Base-by-base conservation (phyloP, 1,140 invertebrate genomes). In the Solenopsis fugax region DNA sequence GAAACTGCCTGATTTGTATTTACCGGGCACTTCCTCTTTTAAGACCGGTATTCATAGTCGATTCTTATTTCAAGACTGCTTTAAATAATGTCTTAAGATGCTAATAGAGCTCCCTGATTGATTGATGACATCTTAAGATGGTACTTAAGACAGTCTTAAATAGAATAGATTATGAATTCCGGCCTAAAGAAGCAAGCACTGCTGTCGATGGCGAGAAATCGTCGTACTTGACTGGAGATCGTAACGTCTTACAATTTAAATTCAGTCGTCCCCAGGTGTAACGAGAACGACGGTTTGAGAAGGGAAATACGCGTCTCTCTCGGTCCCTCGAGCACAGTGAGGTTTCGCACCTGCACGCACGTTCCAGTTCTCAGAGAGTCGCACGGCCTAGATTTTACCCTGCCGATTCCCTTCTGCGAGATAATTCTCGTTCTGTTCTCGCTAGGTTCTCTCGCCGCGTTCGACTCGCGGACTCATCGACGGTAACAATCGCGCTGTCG, bases 301-400 rank as follows among this genome's bases (percentile, higher is more conserved):
- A 88, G 69, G 71, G 62, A 90, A 90, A 90, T 56, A 73, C n/a
- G 52, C 73, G 77, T 52, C 13, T 72, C 50, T 72, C 58, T 50
- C 52, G 87, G 60, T 34, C 29, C 21, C 45, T 89, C 73, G 50
- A 72, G 62, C 60, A 48, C 50, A 62, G 64, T 82, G 87, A 91
- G 82, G 89, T 78, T 90, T 91, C 89, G 87, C 88, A 91, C 90
- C 91, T 91, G 88, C 88, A 91, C 60, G 82, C 88, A 89, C 84
- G 91, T 91, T 90, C 91, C 88, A 91, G 67, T 91, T 91, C 90
- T 91, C 90, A 91, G 84, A 90, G 86, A 90, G 86, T 87, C 86
- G 67, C 85, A 80, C 90, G 89, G 85, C 86, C 89, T 86, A 92
- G 87, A 91, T 91, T 88, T 87, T 54, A 67, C 18, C 10, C 18